Base-by-base conservation (phyloP, 2,888 invertebrate species). In the Lydus trimaculatus region DNA sequence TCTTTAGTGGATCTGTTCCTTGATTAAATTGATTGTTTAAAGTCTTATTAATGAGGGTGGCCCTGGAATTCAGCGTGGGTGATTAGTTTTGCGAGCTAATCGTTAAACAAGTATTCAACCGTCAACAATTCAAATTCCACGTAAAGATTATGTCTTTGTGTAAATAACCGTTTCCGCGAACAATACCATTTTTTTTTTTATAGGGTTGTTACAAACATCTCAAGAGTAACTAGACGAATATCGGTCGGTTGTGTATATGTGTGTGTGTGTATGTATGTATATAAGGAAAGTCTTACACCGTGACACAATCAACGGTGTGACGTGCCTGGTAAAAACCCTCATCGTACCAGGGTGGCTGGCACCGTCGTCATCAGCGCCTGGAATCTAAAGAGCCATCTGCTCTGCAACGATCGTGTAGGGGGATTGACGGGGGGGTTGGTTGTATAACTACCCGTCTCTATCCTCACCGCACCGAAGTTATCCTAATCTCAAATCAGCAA, bases 311-410 rank as follows among this genome's bases (percentile, higher is more conserved):
- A 71, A 67, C 71, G 71, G 67, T 61, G 66, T 52, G 64, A 58
- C 66, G 70, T 60, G 66, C 66, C 64, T 64, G 25, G 67, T 65
- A 71, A 71, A 67, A 71, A 65, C 71, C 71, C 71, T 64, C 58
- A 31, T 63, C 39, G 33, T 56, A 64, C 25, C 66, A 52, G 68
- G 69, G 66, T 62, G 62, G 62, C 48, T 52, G 52, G 39, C 28
- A 59, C 36, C 64, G 33, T 86, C 86, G 85, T 85, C 80, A 84
- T 85, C 83, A 84, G 86, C 87, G 86, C 86, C 86, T 86, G 86
- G 87, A 87, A 86, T 87, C 87, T 87, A 87, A 87, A 87, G 87
- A 87, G 86, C 87, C 87, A 65, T 69, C 71, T 69, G 69, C 71
- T 70, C 69, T 61, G 39, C 58, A 65, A 25, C 61, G 52, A 23